These are phyloP conservation scores for Dicycla oo DNA, from an alignment of 2,888 invertebrate genomes.

Conservation along the genomic window DNA sequence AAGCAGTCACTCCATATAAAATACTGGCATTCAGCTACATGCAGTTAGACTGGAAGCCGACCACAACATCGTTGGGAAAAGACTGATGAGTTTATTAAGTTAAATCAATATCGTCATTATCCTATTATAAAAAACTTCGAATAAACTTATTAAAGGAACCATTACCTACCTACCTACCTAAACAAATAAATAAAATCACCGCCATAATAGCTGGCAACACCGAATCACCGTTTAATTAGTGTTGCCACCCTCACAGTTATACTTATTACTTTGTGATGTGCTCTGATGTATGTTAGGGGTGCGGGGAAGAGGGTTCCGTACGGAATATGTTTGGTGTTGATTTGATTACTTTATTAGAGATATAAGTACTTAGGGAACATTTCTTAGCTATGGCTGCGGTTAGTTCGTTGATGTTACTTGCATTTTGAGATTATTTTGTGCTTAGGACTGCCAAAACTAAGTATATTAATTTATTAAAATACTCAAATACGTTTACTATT, in stretches of 20 bases:
- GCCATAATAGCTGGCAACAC: slow-evolving; percentile 61
- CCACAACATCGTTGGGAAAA: too few species aligned
- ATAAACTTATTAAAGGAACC: slow-evolving; percentile 14
- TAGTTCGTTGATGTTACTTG: too few species aligned
- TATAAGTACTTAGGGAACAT: too few species aligned
- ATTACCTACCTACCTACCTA: not conserved
- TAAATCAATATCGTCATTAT: not conserved
- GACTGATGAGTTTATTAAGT: too few species aligned
- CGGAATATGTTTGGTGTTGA: slow-evolving; percentile 52
- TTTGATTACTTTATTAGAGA: slow-evolving; percentile 56
- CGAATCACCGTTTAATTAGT: slow-evolving; percentile 70
- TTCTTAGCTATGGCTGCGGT: too few species aligned
- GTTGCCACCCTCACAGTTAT: slow-evolving; percentile 67
- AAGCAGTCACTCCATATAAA: too few species aligned
- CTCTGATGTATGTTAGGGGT: slow-evolving; percentile 52
- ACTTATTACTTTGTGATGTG: slow-evolving; percentile 60
- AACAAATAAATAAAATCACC: slow-evolving; percentile 63
- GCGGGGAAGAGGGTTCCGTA: slow-evolving; percentile 47
- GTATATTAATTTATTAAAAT: too few species aligned
- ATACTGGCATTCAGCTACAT: too few species aligned
- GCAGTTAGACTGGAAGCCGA: too few species aligned
- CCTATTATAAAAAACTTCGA: not conserved
- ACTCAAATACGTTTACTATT: too few species aligned
- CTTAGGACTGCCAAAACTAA: too few species aligned
- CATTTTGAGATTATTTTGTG: too few species aligned